A percentile compares a stretch with the other conserved stretches of the same genome.
These are phyloP conservation scores for Tetropium fuscum DNA, from an alignment of 2,888 invertebrate species.

Conservation along the genomic window DNA sequence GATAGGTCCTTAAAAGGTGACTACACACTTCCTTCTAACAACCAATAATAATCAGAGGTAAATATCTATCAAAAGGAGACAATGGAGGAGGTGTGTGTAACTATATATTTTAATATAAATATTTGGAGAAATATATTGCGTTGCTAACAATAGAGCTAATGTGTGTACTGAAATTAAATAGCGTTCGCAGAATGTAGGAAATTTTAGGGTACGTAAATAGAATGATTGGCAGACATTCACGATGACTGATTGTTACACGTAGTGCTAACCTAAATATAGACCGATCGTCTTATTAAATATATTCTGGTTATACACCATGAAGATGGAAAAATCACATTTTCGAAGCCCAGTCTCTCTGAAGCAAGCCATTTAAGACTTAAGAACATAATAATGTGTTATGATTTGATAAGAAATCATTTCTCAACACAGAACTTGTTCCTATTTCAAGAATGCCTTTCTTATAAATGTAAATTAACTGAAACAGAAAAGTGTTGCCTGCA, in stretches of 20 bases:
- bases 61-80: conserved; percentile 5
- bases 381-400: too few relatives aligned
- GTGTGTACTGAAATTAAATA: not conserved
- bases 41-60: conserved; percentile 21
- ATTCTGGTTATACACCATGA: too few relatives aligned
- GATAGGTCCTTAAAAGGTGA: conserved; percentile 12
- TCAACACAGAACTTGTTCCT: too few relatives aligned
- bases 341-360: too few relatives aligned
- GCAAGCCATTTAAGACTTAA: too few relatives aligned
- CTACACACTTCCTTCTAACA: conserved; percentile 4
- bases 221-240: not conserved
- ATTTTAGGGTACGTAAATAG: conserved; percentile 3
- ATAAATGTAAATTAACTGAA: too few relatives aligned
- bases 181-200: not conserved
- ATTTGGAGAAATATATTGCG: conserved; percentile 2
- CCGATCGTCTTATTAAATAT: too few relatives aligned
- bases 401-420: too few relatives aligned
- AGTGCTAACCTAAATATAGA: too few relatives aligned
- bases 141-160: conserved; percentile 7
- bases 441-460: too few relatives aligned
- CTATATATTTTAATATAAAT: conserved; percentile 17
- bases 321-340: too few relatives aligned
- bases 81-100: not conserved
- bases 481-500: too few relatives aligned
- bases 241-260: not conserved